Evolutionary conservation across 2,888 invertebrate species (phyloP).

Genomic region (Poecilobothrus nobilitatus): DNA sequence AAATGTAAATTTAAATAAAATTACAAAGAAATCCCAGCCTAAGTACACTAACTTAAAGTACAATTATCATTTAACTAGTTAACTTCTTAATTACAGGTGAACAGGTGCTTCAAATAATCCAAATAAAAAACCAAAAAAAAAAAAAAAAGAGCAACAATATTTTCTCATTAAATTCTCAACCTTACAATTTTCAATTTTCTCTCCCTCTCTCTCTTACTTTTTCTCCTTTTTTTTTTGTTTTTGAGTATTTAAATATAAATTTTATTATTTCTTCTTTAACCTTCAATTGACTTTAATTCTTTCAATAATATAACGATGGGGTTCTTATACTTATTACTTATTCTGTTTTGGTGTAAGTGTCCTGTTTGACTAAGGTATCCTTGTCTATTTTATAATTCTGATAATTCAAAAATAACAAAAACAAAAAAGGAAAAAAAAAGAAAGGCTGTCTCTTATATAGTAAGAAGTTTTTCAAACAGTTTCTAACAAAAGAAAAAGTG

Average conservation of each 20-base stretch:
- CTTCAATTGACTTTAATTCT: conserved; percentile 17
- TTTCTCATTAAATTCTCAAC: no score
- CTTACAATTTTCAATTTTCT: conserved; percentile 14
- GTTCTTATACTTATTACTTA: no score
- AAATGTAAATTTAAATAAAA: no score
- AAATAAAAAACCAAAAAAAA: conserved; percentile 7
- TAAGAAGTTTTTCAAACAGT: no score
- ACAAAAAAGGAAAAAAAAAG: conserved; percentile 17
- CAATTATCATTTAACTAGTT: conserved; percentile 17
- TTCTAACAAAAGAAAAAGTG: neutral
- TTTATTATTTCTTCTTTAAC: conserved; percentile 7
- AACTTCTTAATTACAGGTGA: conserved; percentile 7
- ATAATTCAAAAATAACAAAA: conserved; percentile 14
- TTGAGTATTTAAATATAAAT: neutral
- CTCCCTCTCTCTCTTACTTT: neutral
- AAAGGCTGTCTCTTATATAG: neutral
- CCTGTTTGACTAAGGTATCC: no score
- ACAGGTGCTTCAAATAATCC: conserved; percentile 10
- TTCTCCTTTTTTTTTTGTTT: conserved; percentile 12
- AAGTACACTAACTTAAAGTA: conserved; percentile 13
- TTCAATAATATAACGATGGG: neutral
- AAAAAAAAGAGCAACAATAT: conserved; percentile 3
- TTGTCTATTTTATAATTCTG: conserved; percentile 15
- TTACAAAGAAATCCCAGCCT: no score
- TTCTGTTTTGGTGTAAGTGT: no score